Base-by-base conservation (phyloP, 1,140 invertebrate genomes). In the Diorhabda elongata region DNA sequence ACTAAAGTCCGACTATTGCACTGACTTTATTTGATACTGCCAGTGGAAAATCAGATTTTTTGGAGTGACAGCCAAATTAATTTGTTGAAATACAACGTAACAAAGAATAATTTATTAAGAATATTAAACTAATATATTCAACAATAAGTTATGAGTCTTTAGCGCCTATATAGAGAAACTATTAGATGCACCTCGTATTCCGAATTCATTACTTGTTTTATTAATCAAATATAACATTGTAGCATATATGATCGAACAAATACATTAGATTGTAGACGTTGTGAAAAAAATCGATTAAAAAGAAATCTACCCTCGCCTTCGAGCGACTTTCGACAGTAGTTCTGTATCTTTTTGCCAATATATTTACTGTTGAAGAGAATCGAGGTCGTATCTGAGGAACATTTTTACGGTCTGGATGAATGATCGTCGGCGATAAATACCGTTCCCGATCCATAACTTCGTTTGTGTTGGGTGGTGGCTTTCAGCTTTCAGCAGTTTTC, bases 371-470 rank as follows among this genome's bases (percentile, higher is more conserved):
- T 3, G 47, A 52, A 52, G 47, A 52, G 47, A 52, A 52, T 52
- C 47, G 47, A n/a, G 3, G 6, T n/a, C 47, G 47, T 4, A 52
- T 6, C n/a, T 52, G 47, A 52, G 47, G 47, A 64, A 64, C 63
- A 64, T 64, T 64, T 64, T 64, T 64, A 64, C 45, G 43, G 52
- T 26, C 63, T 42, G 44, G 45, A 64, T 64, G 63, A 64, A 64
- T 57, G 63, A 64, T 64, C 45, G 42, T 58, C 58, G 8, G 58
- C 65, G 65, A 67, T 67, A 67, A 67, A 60, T 60, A 59, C 64
- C 56, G 64, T 65, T 58, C 52, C 11, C 45, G 26, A 47, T 57
- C 65, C 65, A 67, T 60, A 67, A 67, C 65, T 59, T 59, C 58
- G 65, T 60, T 67, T 67, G 57, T 47, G 57, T 60, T 52, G 47